Conservation (phyloP, 2,113 vertebrate species). For the Paraplagusia blochii region DNA sequence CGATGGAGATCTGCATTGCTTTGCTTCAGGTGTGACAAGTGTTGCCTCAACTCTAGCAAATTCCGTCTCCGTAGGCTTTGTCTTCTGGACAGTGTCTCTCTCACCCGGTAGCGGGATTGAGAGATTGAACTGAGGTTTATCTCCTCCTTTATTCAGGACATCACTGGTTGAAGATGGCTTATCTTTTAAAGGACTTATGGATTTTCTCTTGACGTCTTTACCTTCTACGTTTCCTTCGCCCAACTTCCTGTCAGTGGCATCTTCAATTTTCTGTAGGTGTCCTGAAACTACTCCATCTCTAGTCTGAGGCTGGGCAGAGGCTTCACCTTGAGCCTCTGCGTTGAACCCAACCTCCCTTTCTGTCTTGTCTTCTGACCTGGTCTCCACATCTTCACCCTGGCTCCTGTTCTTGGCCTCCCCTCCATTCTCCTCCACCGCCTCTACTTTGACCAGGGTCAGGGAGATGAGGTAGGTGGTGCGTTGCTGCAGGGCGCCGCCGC, state of each 20-base stretch:
- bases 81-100: constrained; percentile 20
- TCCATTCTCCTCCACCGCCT: constrained; percentile 78
- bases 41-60: constrained; percentile 28
- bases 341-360: constrained; percentile 6
- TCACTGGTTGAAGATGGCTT: constrained; percentile 29
- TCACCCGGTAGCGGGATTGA: constrained; percentile 53
- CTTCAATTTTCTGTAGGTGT: constrained; percentile 17
- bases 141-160: constrained; percentile 27
- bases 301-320: constrained; percentile 21
- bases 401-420: constrained; percentile 53
- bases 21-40: constrained; percentile 36
- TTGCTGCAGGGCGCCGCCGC: constrained; percentile 83
- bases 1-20: constrained; percentile 31
- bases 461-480: constrained; percentile 96
- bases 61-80: constrained; percentile 29
- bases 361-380: neutral
- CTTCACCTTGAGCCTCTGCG: constrained; percentile 24
- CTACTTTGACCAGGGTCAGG: constrained; percentile 92
- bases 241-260: constrained; percentile 12
- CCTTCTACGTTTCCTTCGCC: constrained; percentile 25
- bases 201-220: constrained; percentile 42
- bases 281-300: constrained; percentile 21
- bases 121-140: constrained; percentile 50
- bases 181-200: constrained; percentile 43
- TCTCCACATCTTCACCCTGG: constrained; percentile 51